phyloP scores from a whole-genome alignment of 1,140 invertebrate species.

The Drosophila virilis region DNA sequence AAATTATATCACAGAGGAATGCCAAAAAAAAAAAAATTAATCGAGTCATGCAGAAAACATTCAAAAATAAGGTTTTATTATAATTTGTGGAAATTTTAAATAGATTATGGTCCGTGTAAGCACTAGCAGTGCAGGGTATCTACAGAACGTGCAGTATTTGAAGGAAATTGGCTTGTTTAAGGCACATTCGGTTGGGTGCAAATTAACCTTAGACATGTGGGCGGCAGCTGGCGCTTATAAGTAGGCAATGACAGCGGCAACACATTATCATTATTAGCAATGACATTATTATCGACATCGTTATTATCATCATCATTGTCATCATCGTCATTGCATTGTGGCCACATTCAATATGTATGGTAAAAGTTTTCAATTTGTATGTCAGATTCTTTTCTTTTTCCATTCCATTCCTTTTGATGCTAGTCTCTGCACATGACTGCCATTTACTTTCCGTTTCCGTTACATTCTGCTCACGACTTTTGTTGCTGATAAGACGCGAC shows the following conservation, averaged over 20 bases:
- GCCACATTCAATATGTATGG: slow-evolving; percentile 10
- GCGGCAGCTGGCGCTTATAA: slow-evolving; percentile 41
- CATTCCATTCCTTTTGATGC: slow-evolving; percentile 7
- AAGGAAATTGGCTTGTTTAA: not conserved
- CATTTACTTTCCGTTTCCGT: slow-evolving; percentile 79
- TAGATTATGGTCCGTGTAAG: no score
- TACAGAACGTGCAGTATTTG: not conserved
- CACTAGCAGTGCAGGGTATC: slow-evolving; percentile 7
- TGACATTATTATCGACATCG: slow-evolving; percentile 8
- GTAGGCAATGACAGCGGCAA: slow-evolving; percentile 26
- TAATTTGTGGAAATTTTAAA: no score
- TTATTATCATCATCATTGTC: slow-evolving; percentile 1
- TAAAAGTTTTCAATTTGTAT: slow-evolving; percentile 39
- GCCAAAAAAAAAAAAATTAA: no score
- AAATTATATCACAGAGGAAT: no score
- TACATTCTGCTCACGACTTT: slow-evolving; percentile 76
- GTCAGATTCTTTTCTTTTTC: not conserved
- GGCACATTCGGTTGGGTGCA: slow-evolving; percentile 21
- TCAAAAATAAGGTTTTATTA: no score
- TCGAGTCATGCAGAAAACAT: no score
- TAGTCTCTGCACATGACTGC: slow-evolving; percentile 56
- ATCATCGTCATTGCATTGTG: slow-evolving; percentile 6
- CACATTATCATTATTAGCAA: slow-evolving; percentile 8
- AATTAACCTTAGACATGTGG: slow-evolving; percentile 31
- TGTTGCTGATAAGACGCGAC: slow-evolving; percentile 66